Evolutionary conservation across 2,797 vertebrate genomes (phyloP).

Genomic region (Tokudaia tokunoshimensis): DNA sequence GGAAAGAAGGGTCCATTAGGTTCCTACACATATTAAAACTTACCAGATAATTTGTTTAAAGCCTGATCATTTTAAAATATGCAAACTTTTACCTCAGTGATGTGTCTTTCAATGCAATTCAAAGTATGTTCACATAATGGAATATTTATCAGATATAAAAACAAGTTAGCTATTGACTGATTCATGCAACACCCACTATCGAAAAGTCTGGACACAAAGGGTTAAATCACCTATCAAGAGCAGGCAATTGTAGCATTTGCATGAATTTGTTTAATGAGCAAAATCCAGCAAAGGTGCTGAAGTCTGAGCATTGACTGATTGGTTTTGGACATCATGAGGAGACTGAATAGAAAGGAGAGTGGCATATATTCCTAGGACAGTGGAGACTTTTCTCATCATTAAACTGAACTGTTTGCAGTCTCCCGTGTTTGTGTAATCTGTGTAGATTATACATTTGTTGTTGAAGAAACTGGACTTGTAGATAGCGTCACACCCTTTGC

Average conservation of each 20-base stretch:
- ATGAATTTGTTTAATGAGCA: background rate
- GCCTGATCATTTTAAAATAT: background rate
- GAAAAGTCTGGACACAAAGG: background rate
- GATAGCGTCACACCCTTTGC: background rate
- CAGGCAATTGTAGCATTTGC: background rate
- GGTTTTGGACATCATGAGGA: background rate
- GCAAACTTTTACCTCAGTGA: background rate
- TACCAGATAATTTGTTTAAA: constrained; percentile 39
- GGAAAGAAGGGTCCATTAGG: background rate
- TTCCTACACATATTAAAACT: background rate
- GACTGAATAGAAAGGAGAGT: background rate
- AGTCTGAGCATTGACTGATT: background rate
- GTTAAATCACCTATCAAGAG: background rate
- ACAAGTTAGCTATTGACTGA: background rate
- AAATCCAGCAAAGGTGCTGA: background rate
- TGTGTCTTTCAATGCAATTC: constrained; percentile 13
- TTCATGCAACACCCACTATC: background rate
- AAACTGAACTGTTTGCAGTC: background rate
- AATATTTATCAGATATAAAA: background rate
- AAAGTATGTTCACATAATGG: background rate
- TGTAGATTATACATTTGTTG: background rate
- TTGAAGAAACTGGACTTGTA: background rate
- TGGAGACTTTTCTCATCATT: background rate
- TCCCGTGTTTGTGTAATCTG: background rate
- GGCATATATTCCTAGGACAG: background rate